Conservation (phyloP, 2,888 invertebrate genomes). For the Drosophila picticornis region DNA sequence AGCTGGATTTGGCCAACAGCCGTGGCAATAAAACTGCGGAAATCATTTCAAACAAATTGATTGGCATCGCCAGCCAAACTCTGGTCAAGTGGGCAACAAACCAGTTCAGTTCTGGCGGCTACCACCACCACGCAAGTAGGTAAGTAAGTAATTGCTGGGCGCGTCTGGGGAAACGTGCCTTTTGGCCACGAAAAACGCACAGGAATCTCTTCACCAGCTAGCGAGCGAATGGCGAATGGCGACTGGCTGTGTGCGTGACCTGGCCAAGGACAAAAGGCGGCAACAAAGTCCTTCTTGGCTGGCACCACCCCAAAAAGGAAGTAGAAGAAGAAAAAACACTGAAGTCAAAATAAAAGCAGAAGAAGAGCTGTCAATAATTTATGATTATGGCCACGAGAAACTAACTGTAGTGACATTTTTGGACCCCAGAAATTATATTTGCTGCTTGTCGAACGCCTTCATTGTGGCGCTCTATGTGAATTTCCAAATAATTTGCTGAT, state of each 20-base stretch:
- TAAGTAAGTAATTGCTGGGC: constrained; percentile 53
- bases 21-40: constrained; percentile 78
- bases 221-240: background rate
- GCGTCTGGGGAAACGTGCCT: constrained; percentile 41
- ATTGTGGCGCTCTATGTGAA: constrained; percentile 9
- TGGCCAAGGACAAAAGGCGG: constrained; percentile 41
- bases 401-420: constrained; percentile 36
- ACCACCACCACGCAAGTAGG: background rate
- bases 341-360: background rate
- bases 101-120: constrained; percentile 6
- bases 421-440: constrained; percentile 22
- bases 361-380: constrained; percentile 50
- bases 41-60: constrained; percentile 82
- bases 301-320: constrained; percentile 32
- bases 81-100: constrained; percentile 33
- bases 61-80: constrained; percentile 62
- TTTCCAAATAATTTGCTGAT: constrained; percentile 10
- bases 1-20: constrained; percentile 33
- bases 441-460: constrained; percentile 31
- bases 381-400: constrained; percentile 45
- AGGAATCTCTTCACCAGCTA: constrained; percentile 4
- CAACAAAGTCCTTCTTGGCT: constrained; percentile 41
- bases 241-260: constrained; percentile 48
- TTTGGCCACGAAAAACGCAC: constrained; percentile 22
- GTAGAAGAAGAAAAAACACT: background rate